Conservation (phyloP, 2,113 vertebrate genomes). For the Scomber scombrus region DNA sequence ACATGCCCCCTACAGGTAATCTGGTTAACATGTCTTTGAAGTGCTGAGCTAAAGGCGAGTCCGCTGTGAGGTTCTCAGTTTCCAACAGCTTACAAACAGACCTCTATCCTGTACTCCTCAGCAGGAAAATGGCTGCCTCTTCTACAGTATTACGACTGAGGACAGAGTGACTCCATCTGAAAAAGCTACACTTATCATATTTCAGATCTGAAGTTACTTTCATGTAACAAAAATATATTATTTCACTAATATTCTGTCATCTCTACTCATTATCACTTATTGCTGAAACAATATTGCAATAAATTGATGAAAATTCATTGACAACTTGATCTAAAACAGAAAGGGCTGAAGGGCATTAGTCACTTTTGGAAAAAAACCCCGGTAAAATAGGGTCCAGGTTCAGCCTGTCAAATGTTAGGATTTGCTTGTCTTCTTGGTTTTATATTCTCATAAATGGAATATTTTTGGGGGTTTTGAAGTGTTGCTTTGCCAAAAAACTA, state of each 20-base stretch:
- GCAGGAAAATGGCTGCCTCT: slow-evolving; percentile 5
- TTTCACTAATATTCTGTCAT: background rate
- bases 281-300: background rate
- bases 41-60: background rate
- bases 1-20: slow-evolving; percentile 70
- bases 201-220: background rate
- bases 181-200: background rate
- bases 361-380: too few relatives aligned
- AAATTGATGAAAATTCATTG: too few relatives aligned
- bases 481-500: background rate
- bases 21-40: slow-evolving; percentile 26
- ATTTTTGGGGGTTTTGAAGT: background rate
- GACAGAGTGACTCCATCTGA: background rate
- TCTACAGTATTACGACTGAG: background rate
- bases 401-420: background rate
- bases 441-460: background rate
- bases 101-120: background rate
- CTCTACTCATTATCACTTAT: background rate
- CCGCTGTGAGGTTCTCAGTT: slow-evolving; percentile 12
- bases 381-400: too few relatives aligned
- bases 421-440: background rate
- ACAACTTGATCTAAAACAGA: too few relatives aligned
- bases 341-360: too few relatives aligned
- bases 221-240: background rate
- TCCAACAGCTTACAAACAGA: slow-evolving; percentile 12